These are phyloP conservation scores for Sapajus apella DNA, from an alignment of 2,113 vertebrate genomes.

Conservation along the genomic window DNA sequence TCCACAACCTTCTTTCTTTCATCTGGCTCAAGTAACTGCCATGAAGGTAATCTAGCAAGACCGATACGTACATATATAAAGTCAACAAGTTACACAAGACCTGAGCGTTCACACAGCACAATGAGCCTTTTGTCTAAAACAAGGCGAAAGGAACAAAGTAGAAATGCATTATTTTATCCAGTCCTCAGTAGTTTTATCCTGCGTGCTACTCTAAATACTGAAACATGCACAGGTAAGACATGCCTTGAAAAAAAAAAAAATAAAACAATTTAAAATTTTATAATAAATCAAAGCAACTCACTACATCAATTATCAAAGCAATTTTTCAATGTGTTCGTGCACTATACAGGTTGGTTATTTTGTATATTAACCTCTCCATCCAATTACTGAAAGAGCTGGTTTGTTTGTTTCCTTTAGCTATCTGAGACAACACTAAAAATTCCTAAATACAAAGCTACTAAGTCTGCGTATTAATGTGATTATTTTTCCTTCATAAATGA, in stretches of 20 bases:
- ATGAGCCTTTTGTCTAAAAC: constrained; percentile 75
- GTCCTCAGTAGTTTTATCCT: constrained; percentile 38
- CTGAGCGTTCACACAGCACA: constrained; percentile 54
- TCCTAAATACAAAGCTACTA: constrained; percentile 25
- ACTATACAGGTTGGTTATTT: neutral
- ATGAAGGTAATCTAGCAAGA: constrained; percentile 64
- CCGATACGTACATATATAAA: constrained; percentile 70
- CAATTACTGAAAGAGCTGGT: neutral
- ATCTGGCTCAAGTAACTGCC: constrained; percentile 55
- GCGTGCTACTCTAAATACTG: constrained; percentile 32
- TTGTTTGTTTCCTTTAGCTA: neutral
- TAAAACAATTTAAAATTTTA: neutral
- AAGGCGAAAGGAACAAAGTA: constrained; percentile 71
- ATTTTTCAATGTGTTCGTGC: neutral
- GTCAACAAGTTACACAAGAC: constrained; percentile 73
- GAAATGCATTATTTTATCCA: constrained; percentile 72
- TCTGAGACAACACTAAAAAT: neutral
- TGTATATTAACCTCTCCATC: constrained; percentile 16
- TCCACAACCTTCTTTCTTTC: constrained; percentile 26
- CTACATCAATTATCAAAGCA: neutral
- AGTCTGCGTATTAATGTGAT: neutral
- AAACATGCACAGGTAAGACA: constrained; percentile 14
- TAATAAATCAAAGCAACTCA: constrained; percentile 47
- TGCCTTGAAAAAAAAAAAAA: constrained; percentile 28
- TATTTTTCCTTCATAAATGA: constrained; percentile 49